phyloP scores from a whole-genome alignment of 2,797 vertebrate species.

The Enteromius paludinosus region DNA sequence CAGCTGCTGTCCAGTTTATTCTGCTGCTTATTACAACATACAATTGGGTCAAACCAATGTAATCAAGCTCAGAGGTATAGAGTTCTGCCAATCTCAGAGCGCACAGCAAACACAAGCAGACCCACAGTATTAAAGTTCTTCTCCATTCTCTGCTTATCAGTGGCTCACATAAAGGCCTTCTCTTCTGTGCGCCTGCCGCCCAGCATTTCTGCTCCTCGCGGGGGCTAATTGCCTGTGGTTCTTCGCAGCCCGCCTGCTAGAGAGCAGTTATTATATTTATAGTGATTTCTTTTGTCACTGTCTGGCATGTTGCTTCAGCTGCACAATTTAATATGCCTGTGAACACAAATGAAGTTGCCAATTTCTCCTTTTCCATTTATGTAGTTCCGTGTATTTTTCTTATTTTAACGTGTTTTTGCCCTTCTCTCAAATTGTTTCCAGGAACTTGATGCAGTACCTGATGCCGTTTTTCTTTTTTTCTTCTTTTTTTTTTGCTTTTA shows the following conservation, averaged over 20 bases:
- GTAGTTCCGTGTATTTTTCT: constrained; percentile 36
- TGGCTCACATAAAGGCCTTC: constrained; percentile 71
- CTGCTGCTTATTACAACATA: constrained; percentile 2
- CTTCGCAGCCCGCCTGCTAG: constrained; percentile 52
- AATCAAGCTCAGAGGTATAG: constrained; percentile 28
- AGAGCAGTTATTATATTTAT: constrained; percentile 62
- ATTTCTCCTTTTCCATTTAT: constrained; percentile 59
- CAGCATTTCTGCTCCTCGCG: constrained; percentile 63
- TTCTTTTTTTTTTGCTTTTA: neutral
- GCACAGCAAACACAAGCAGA: constrained; percentile 30
- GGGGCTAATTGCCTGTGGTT: constrained; percentile 73
- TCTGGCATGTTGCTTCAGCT: constrained; percentile 57
- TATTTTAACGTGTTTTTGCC: neutral
- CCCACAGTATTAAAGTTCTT: constrained; percentile 47
- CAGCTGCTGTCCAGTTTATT: constrained; percentile 8
- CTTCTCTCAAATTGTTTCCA: constrained; percentile 26
- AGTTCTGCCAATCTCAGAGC: constrained; percentile 18
- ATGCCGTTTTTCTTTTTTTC: neutral
- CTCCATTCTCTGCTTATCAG: constrained; percentile 72
- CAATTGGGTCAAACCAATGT: constrained; percentile 38
- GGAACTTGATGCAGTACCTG: constrained; percentile 34
- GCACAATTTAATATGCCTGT: constrained; percentile 63
- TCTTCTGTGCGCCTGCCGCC: constrained; percentile 60
- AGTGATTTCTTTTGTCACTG: constrained; percentile 67
- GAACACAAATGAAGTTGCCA: constrained; percentile 55